Evolutionary conservation across 2,797 vertebrate species (phyloP), one percentile per base, ranked within the genome.

Genomic region (Heterohyrax brucei): DNA sequence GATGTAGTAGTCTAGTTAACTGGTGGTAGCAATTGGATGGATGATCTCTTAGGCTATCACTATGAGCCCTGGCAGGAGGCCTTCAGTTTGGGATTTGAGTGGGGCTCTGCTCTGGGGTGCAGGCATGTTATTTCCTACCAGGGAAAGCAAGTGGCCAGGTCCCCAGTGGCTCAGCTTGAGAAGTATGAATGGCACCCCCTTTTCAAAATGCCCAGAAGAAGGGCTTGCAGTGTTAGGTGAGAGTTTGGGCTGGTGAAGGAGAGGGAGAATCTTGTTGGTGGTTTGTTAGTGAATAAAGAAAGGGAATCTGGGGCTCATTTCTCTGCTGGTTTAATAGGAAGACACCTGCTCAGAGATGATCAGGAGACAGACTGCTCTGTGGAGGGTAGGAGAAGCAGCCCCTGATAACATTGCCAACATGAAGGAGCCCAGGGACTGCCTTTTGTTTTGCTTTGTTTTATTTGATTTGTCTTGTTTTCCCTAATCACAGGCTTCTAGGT

Each of bases 381-480:
- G 33, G 62, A 85, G 62, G 44, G 53, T 0, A 0, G 21, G 33
- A 66, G 82, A 59, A 70, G 48, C 86, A 39, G 68, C 24, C 90
- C 24, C 26, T 44, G 82, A 18, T 0, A 62, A 82, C 87, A 53
- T 26, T 50, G n/a, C 13, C 33, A 10, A 18, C 1, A 24, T 0
- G 26, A 59, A 72, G 16, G n/a, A 61, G 39, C 88, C 59, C 48
- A 28, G 80, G 6, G 68, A 21, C 64, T 13, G 50, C 39, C 64
- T 93, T 86, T 88, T 21, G 48, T 75, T 72, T 48, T 70, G 26
- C 61, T 96, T 91, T 86, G 70, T 79, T 80, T 30, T 72, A 61
- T 96, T 95, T 96, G 64, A 86, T 89, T 96, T 87, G 77, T 80
- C 64, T 93, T 89, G 46, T 82, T 96, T 83, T 73, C 81, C 70